Percentiles rank a stretch among this genome's conserved stretches.
phyloP scores from a whole-genome alignment of 1,140 invertebrate species.

The Campoletis sonorensis region DNA sequence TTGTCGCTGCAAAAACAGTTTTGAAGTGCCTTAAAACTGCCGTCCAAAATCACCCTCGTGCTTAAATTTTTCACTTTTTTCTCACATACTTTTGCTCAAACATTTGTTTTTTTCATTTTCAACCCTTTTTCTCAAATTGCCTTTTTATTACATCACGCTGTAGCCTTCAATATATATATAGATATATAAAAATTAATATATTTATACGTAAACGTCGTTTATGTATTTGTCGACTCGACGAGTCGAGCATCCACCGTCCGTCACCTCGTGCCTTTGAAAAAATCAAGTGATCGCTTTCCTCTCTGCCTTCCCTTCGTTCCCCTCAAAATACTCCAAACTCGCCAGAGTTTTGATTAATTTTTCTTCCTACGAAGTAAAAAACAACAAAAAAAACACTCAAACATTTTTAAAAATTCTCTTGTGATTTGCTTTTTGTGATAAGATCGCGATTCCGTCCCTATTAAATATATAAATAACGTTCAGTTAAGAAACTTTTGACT shows the following conservation, averaged over 20 bases:
- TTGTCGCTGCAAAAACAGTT: slow-evolving; percentile 20
- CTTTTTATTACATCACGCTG: slow-evolving; percentile 40
- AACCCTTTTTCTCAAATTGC: not conserved
- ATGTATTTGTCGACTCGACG: slow-evolving; percentile 16
- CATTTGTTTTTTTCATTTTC: slow-evolving; percentile 14
- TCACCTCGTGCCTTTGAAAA: slow-evolving; percentile 45
- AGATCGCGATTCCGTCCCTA: slow-evolving; percentile 33
- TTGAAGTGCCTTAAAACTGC: slow-evolving; percentile 54
- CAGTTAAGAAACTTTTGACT: not conserved
- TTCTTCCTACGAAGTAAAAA: no score
- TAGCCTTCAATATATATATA: slow-evolving; percentile 46
- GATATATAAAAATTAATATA: no score
- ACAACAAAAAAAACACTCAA: not conserved
- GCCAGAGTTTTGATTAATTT: slow-evolving; percentile 1
- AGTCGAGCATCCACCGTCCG: slow-evolving; percentile 44
- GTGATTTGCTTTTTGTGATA: slow-evolving; percentile 15
- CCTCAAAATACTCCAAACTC: not conserved
- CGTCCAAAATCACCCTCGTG: slow-evolving; percentile 51
- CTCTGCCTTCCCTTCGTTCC: not conserved
- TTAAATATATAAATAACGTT: not conserved
- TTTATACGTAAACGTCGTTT: not conserved
- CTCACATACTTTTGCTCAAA: slow-evolving; percentile 10
- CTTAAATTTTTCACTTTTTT: slow-evolving; percentile 41
- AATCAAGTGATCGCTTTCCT: slow-evolving; percentile 4
- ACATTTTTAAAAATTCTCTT: slow-evolving; percentile 16